These are phyloP conservation scores for Euplagia quadripunctaria DNA, from an alignment of 2,888 invertebrate species.

Conservation along the genomic window DNA sequence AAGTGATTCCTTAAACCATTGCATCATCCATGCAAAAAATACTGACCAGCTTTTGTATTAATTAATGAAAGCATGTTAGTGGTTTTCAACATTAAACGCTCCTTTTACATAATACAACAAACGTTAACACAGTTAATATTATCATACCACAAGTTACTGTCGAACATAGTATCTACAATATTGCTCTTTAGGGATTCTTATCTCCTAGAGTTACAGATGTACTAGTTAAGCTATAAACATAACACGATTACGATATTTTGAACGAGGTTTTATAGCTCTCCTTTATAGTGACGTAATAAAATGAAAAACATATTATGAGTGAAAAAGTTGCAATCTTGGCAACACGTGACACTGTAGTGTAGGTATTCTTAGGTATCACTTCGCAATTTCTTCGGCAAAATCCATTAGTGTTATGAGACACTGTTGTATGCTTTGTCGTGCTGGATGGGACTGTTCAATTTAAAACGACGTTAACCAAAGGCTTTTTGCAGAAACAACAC, in stretches of 20 bases:
- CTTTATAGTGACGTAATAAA: constrained; percentile 63
- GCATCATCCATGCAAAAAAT: too few species aligned
- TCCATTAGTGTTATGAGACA: constrained; percentile 75
- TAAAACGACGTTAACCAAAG: neutral
- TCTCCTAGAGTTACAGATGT: constrained; percentile 33
- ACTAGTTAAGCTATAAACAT: constrained; percentile 42
- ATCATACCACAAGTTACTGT: neutral
- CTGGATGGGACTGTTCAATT: constrained; percentile 47
- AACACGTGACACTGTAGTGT: constrained; percentile 56
- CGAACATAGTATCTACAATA: neutral
- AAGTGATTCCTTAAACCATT: too few species aligned
- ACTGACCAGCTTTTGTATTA: too few species aligned
- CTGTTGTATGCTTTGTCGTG: constrained; percentile 26
- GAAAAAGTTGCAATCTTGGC: constrained; percentile 63
- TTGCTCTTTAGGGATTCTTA: constrained; percentile 2
- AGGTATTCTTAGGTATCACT: constrained; percentile 62
- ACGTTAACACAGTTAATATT: neutral
- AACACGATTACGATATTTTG: constrained; percentile 57
- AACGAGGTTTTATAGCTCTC: constrained; percentile 60
- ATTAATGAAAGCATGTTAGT: too few species aligned
- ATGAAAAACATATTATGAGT: constrained; percentile 51
- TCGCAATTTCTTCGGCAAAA: constrained; percentile 66
- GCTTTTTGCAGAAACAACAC: neutral
- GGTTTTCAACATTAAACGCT: too few species aligned
- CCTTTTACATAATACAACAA: neutral